Base-by-base conservation (phyloP, 2,888 invertebrate genomes). In the Pimpla rufipes region DNA sequence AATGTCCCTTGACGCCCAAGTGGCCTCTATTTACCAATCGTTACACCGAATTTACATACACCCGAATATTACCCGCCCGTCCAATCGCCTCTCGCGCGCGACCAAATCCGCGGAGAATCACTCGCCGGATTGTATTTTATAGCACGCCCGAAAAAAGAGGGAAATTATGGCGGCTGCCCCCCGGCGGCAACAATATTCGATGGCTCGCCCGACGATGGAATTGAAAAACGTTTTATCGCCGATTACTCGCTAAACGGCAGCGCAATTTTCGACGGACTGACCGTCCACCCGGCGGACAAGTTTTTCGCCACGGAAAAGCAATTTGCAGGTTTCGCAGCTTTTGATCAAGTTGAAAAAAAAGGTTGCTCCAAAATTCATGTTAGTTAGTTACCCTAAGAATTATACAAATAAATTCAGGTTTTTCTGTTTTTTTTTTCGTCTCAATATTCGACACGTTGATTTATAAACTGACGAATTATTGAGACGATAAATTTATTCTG, bases 21-120 rank as follows among this genome's bases (percentile, higher is more conserved):
- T 64, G 42, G 29, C 29, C 37, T 73, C 23, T 77, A 68, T 78
- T 78, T 82, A 35, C 68, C 62, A 62, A 78, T 78, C 81, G 78
- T 78, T 82, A 74, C 59, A 74, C n/a, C 62, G 37, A 62, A 82
- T 82, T 78, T 81, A 50, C 73, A 81, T 81, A 52, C 40, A 45
- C 59, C 13, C 21, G 16, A 74, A 52, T 59, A 67, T 81, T 62
- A 66, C 45, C 29, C 29, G 68, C 35, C n/a, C 45, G 16, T 52
- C 13, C 35, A 13, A 57, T 81, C 68, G 40, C 29, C 29, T 29
- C 59, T 11, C 45, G 23, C 11, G 68, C 16, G 18, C 16, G n/a
- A 50, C 45, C 68, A 67, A 64, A 55, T 50, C 50, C 67, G 40
- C 42, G 64, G 29, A 45, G 18, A 42, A 57, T 57, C 29, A 7